phyloP scores from a whole-genome alignment of 2,113 vertebrate genomes.

The pig (Sus scrofa) region T2T-Sscrofa CM000820.6:49750501-49751000 shows the following conservation, averaged over 20 bases:
- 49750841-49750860: not conserved
- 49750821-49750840: not conserved
- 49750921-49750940: fast-evolving
- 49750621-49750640: not conserved
- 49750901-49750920: not conserved
- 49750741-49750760: not conserved
- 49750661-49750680: not conserved
- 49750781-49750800: not conserved
- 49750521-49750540: too few species aligned
- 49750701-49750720: not conserved
- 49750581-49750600: not conserved
- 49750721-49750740: not conserved
- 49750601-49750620: not conserved
- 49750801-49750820: not conserved
- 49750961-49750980: not conserved
- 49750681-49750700: not conserved
- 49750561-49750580: not conserved
- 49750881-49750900: not conserved
- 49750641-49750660: not conserved
- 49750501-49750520: too few species aligned
- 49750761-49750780: not conserved
- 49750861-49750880: not conserved
- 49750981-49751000: not conserved
- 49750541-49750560: too few species aligned
- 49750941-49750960: not conserved